Percentiles rank a stretch among this genome's conserved stretches.
These are phyloP conservation scores for Ricordea florida DNA, from an alignment of 92 coral and sea anemone genomes.

Conservation along the genomic window DNA sequence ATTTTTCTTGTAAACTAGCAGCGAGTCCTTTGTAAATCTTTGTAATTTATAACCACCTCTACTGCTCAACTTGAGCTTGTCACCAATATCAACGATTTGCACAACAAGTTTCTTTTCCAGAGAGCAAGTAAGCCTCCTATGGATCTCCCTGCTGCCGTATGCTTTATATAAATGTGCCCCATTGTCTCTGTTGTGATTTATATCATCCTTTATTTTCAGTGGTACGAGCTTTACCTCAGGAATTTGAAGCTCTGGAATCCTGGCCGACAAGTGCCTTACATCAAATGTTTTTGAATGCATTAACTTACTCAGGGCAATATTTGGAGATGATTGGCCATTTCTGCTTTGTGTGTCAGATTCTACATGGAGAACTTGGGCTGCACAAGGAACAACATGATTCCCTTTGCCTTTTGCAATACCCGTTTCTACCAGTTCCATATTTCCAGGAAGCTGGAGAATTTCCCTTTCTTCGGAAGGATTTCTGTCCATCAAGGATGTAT, in stretches of 20 bases:
- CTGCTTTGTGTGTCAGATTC: not conserved
- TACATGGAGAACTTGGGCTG: not conserved
- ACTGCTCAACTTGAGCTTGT: not conserved
- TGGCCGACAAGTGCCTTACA: not conserved
- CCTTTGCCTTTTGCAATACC: not conserved
- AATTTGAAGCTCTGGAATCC: not conserved
- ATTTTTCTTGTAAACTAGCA: too few relatives aligned
- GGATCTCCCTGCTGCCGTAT: too few relatives aligned
- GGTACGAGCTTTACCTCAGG: conserved; percentile 15
- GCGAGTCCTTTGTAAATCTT: too few relatives aligned
- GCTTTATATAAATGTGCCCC: too few relatives aligned
- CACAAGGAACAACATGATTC: not conserved
- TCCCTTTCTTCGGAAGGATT: not conserved
- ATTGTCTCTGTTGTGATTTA: not conserved
- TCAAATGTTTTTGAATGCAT: not conserved
- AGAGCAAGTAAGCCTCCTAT: not conserved
- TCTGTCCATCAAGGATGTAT: not conserved
- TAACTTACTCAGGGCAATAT: not conserved
- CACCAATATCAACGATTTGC: not conserved
- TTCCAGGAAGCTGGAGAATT: not conserved
- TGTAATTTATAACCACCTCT: conserved; percentile 6
- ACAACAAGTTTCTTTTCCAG: not conserved
- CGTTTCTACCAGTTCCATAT: not conserved
- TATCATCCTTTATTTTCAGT: not conserved
- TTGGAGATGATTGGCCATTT: not conserved